Conservation (phyloP, 2,888 invertebrate species). For the Coremacera marginata region DNA sequence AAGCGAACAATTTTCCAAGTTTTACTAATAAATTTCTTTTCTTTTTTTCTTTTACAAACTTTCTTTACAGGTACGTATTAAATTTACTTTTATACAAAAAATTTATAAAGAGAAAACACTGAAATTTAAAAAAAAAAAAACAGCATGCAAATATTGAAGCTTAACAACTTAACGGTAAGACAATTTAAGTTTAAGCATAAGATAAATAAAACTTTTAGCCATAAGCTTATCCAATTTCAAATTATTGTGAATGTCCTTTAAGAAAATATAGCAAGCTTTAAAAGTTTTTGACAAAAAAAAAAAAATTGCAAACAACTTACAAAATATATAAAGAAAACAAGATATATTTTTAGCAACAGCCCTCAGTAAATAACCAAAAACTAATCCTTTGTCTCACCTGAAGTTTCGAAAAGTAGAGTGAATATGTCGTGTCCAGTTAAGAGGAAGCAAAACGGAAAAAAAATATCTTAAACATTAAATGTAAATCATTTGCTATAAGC, state of each 20-base stretch:
- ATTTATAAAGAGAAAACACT: neutral
- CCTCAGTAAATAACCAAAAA: too few species aligned
- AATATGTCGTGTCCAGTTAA: too few species aligned
- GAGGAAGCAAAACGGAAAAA: too few species aligned
- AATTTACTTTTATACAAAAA: neutral
- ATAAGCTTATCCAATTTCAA: neutral
- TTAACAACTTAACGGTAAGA: slow-evolving; percentile 20
- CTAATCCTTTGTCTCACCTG: too few species aligned
- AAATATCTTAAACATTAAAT: too few species aligned
- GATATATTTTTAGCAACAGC: too few species aligned
- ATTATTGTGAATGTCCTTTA: neutral
- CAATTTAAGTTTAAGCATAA: neutral
- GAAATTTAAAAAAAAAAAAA: neutral
- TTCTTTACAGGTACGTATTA: slow-evolving; percentile 50
- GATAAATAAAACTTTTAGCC: neutral
- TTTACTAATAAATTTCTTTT: slow-evolving; percentile 39
- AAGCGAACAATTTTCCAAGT: neutral
- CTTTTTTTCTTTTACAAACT: slow-evolving; percentile 18
- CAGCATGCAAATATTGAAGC: neutral
- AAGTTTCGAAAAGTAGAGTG: too few species aligned
- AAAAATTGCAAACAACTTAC: too few species aligned
- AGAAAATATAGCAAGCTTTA: neutral
- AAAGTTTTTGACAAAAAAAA: neutral
- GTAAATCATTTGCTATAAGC: too few species aligned
- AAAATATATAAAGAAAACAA: too few species aligned